Evolutionary conservation across 2,797 vertebrate genomes (phyloP), one percentile per base, ranked within the genome.

Genomic region (Lagocephalus sceleratus): DNA sequence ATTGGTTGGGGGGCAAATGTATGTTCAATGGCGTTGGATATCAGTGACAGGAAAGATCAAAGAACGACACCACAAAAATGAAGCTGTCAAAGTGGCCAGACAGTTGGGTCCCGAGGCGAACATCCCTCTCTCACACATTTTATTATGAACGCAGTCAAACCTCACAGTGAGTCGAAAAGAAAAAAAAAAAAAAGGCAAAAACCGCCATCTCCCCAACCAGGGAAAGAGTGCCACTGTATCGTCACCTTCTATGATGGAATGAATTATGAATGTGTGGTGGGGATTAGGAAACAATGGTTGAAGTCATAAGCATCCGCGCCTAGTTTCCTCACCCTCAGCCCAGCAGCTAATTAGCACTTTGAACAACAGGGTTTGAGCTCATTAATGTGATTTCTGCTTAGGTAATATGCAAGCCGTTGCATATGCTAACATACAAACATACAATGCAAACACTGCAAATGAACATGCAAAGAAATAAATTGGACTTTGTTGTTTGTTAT

Each of bases 331-430:
- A 79, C 78, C 75, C 85, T 85, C 75, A 83, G 73, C 81, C 75
- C 64, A 47, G 76, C 82, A 78, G 80, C 85, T 88, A 90, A 91
- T 91, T 91, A 89, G 85, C 85, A 85, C 83, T 87, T 89, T 87
- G 83, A 85, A 81, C 85, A 88, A 73, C 72, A 87, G 80, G 81
- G 76, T 87, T 85, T 85, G 82, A 88, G 86, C 85, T 87, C 84
- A 83, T 87, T 90, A 87, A 82, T 83, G 80, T 81, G 78, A 83
- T 82, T 76, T 74, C 70, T 79, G 75, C 86, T 89, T 87, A 85
- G 78, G 84, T 87, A 91, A 90, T 46, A 20, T 54, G 65, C 76
- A 71, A 63, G 58, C 61, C 57, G 51, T 50, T 43, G 20, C 12
- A 23, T 67, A 51, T 26, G 8, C 29, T 64, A 52, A 57, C 67